phyloP scores from a whole-genome alignment of 2,888 invertebrate species.

The Aspidiotus destructor region DNA sequence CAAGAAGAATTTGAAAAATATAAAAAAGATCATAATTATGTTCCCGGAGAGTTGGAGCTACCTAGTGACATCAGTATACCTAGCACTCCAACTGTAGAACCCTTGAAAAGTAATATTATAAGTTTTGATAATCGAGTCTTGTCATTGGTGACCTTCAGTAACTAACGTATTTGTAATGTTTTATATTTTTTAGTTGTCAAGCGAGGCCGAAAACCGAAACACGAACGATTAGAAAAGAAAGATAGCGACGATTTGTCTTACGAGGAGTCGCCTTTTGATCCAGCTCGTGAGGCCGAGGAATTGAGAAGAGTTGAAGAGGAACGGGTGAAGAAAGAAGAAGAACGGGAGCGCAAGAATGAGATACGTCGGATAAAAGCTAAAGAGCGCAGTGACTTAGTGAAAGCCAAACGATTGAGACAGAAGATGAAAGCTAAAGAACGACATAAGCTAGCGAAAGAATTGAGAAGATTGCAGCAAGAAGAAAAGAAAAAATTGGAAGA shows the following conservation, averaged over 20 bases:
- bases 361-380: constrained; percentile 33
- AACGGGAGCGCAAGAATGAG: constrained; percentile 34
- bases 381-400: constrained; percentile 34
- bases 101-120: no score
- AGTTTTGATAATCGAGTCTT: no score
- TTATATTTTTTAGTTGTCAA: no score
- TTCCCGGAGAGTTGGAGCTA: no score
- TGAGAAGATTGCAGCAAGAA: constrained; percentile 34
- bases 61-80: no score
- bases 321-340: constrained; percentile 34
- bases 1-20: constrained; percentile 33
- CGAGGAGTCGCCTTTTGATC: constrained; percentile 21
- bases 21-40: constrained; percentile 12
- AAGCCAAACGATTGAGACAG: constrained; percentile 34
- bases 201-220: constrained; percentile 23
- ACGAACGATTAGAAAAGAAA: constrained; percentile 13
- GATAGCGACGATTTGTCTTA: neutral
- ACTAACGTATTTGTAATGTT: no score
- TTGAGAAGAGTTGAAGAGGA: constrained; percentile 34
- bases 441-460: constrained; percentile 33
- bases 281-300: constrained; percentile 34
- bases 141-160: no score
- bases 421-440: constrained; percentile 36
- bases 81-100: no score
- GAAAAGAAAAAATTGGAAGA: constrained; percentile 35